phyloP scores from a whole-genome alignment of 2,113 vertebrate genomes.

The Onychostoma macrolepis region DNA sequence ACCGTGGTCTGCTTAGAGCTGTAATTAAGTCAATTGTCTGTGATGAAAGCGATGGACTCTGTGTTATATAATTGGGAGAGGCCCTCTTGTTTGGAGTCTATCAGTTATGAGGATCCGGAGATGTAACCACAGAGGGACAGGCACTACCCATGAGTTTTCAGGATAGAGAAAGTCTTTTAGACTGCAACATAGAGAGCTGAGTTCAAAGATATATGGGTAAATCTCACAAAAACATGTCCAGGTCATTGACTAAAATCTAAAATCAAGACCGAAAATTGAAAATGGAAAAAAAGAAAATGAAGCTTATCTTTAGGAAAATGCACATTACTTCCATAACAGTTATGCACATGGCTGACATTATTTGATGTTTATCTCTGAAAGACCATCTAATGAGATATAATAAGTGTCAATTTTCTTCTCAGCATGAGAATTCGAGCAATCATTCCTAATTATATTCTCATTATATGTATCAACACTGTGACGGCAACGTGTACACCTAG shows the following conservation, averaged over 20 bases:
- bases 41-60: slow-evolving; percentile 46
- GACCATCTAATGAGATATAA: slow-evolving; percentile 25
- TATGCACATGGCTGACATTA: background rate
- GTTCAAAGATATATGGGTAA: background rate
- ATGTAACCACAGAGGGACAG: slow-evolving; percentile 19
- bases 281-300: background rate
- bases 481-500: slow-evolving; percentile 35
- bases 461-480: slow-evolving; percentile 10
- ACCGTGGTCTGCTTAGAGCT: slow-evolving; percentile 6
- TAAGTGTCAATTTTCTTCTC: slow-evolving; percentile 9
- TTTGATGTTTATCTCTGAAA: slow-evolving; percentile 18
- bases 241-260: background rate
- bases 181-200: background rate
- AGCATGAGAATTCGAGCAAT: slow-evolving; percentile 15
- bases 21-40: slow-evolving; percentile 50
- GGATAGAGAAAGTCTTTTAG: background rate
- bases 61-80: slow-evolving; percentile 46
- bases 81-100: slow-evolving; percentile 45
- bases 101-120: slow-evolving; percentile 33
- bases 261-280: too few species aligned
- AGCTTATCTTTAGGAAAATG: background rate
- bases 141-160: background rate
- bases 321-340: background rate
- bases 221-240: background rate
- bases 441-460: slow-evolving; percentile 40